phyloP scores from a whole-genome alignment of 2,888 invertebrate species.

The Pollenia labialis region DNA sequence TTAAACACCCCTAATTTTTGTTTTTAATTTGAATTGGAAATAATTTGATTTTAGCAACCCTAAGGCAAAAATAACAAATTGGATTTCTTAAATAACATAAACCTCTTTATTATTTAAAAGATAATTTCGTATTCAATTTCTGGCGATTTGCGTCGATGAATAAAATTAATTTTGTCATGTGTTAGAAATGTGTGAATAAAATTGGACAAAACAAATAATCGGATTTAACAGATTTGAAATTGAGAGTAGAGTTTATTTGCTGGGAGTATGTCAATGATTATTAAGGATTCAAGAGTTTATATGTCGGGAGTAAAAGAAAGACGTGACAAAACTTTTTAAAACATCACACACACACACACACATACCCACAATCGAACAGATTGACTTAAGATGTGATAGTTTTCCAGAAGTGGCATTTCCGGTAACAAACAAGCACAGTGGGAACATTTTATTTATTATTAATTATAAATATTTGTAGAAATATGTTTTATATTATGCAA shows the following conservation, averaged over 20 bases:
- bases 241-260: slow-evolving; percentile 8
- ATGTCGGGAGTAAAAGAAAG: slow-evolving; percentile 22
- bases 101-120: slow-evolving; percentile 13
- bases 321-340: slow-evolving; percentile 48
- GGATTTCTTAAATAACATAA: slow-evolving; percentile 16
- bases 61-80: not conserved
- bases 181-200: slow-evolving; percentile 9
- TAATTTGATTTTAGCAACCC: not conserved
- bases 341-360: not conserved
- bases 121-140: slow-evolving; percentile 25
- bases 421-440: not conserved
- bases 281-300: slow-evolving; percentile 30
- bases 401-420: not conserved
- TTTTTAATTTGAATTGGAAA: no score
- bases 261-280: slow-evolving; percentile 30
- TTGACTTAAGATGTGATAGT: not conserved
- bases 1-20: no score
- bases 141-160: slow-evolving; percentile 31
- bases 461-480: no score
- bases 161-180: slow-evolving; percentile 23
- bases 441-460: not conserved
- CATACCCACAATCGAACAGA: not conserved
- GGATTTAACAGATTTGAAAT: slow-evolving; percentile 22
- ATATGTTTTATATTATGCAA: no score
- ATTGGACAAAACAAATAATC: slow-evolving; percentile 23